Evolutionary conservation across 2,888 invertebrate species (phyloP), one percentile per base, ranked within the genome.

Genomic region (Cistogaster globosa): DNA sequence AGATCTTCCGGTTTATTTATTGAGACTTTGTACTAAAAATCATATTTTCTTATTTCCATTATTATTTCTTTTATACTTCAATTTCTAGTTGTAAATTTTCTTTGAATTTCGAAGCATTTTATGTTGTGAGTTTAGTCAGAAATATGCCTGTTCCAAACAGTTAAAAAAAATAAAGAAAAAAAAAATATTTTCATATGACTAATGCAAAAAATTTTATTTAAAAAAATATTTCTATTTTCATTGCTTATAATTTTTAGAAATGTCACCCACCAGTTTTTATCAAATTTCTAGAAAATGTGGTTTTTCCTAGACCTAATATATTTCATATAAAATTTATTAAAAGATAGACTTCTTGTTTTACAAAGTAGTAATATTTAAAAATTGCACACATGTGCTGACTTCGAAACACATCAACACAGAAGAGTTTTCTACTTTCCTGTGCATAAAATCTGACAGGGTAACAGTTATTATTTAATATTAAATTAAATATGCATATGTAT

Each of bases 1-100:
- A 82, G 48, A 75, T 69, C 69, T 75, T 82, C 81, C 81, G 76
- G 81, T 75, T 38, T 26, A 58, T 65, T 26, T 26, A 22, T 48
- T 7, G 14, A 48, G 4, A 11, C 14, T 0, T 45, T 2, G 45
- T 12, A 20, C 38, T 38, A 12, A 11, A 38, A 0, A 6, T 5
- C 42, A 12, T 75, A 42, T 42, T 42, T 42, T 42, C 1, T 12
- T 12, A 2, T 42, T 42, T 42, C 38, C 9, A 38, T 38, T 42
- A 1, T 11, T 12, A 12, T 1, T 42, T 42, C 12, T 42, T 38
- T 22, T 69, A 1, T 12, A 18, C 18, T 57, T 48, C 42, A 45
- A 12, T n/a, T 18, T 60, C 26, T 68, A 58, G 36, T 53, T 78
- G 45, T 53, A 62, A 62, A 14, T 45, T 71, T 62, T 69, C 62